Evolutionary conservation across 1,140 invertebrate species (phyloP), one percentile per base, ranked within the genome.

Genomic region (Cydia splendana): DNA sequence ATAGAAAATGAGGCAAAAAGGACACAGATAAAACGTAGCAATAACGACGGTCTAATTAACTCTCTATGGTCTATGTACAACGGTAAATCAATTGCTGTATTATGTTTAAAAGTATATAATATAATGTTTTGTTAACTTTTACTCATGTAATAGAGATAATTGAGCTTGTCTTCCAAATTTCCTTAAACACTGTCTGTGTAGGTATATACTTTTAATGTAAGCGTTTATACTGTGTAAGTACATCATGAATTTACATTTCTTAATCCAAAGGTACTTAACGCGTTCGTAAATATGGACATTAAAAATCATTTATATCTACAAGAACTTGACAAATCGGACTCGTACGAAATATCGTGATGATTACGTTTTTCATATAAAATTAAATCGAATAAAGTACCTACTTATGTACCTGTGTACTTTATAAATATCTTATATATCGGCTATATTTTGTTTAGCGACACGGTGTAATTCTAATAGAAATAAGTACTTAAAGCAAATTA

Each of bases 111-210:
- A 42, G 38, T 38, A 38, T 38, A 38, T 42, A 42, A 38, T 38
- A 38, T 42, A 42, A 42, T 42, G 38, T 42, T 42, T 42, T 42
- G 38, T 42, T 42, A 42, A 1, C 9, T 42, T 42, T 10, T 42
- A 51, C 12, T 15, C 48, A 51, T 51, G 48, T 51, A 51, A 15
- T 15, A 13, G 12, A 51, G 48, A 15, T 69, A 34, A 69, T 15
- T 69, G 15, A 38, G 30, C 65, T 34, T 69, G 65, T 69, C 65
- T 69, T 69, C 65, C 65, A 69, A 30, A 69, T 67, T 28, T 67
- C 13, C 24, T 65, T 65, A 65, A 51, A 51, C 13, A 53, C 53
- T 57, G n/a, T 57, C 48, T 51, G n/a, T 57, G 53, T 57, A 10
- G 5, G 9, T 13, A 20, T 57, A 57, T 57, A 57, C 1, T 57